A percentile compares a stretch with the other conserved stretches of the same genome.
Conservation (phyloP, 2,113 vertebrate species). For the Cebidichthys violaceus region DNA sequence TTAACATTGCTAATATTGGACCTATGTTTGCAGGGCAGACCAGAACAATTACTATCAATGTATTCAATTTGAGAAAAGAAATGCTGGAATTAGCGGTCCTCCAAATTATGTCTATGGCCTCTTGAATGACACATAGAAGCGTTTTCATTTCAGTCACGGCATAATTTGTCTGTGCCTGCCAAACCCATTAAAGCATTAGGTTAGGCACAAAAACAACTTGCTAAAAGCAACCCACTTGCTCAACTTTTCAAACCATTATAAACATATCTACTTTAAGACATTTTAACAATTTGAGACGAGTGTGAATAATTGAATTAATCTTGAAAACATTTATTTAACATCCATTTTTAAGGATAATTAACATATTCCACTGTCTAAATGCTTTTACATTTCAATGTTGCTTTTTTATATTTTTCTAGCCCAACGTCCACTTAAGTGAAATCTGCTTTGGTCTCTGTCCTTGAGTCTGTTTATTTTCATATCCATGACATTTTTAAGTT, state of each 20-base stretch:
- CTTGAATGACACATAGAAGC: not conserved
- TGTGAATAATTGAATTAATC: not conserved
- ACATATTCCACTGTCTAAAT: not conserved
- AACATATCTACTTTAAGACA: not conserved
- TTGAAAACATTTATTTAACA: not conserved
- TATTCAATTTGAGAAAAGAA: not conserved
- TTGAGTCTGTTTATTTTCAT: constrained; percentile 1
- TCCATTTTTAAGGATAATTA: not conserved
- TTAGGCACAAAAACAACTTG: not conserved
- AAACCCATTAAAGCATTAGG: not conserved
- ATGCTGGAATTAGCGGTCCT: not conserved
- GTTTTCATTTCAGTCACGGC: not conserved
- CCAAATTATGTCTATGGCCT: not conserved
- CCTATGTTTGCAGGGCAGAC: not conserved
- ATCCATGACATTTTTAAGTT: constrained; percentile 8
- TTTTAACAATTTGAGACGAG: not conserved
- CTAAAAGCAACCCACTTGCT: constrained; percentile 17
- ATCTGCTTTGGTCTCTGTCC: not conserved
- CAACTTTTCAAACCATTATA: constrained; percentile 41
- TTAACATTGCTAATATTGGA: not conserved
- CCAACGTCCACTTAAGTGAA: not conserved
- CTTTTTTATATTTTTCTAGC: not conserved
- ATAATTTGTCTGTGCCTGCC: not conserved
- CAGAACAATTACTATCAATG: not conserved
- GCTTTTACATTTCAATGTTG: not conserved